phyloP scores from a whole-genome alignment of 2,888 invertebrate species.

The Colletes collaris region DNA sequence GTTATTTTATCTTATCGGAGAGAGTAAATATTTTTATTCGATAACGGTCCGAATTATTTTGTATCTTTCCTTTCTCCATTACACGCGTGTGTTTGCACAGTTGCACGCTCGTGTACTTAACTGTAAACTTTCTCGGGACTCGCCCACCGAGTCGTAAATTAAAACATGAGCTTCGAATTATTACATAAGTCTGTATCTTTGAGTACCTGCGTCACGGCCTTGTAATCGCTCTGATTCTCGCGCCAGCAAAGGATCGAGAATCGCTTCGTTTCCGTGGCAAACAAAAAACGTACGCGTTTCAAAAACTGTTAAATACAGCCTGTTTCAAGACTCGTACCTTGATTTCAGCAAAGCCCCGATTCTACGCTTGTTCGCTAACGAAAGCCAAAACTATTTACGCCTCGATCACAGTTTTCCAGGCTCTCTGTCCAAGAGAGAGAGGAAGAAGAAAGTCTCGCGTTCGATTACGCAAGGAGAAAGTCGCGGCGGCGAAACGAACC shows the following conservation, averaged over 20 bases:
- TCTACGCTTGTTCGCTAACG: too few relatives aligned
- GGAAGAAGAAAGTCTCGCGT: constrained; percentile 57
- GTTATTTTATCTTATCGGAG: constrained; percentile 39
- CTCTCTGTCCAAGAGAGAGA: neutral
- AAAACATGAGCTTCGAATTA: constrained; percentile 36
- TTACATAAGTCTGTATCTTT: constrained; percentile 32
- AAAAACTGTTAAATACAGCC: too few relatives aligned
- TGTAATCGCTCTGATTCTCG: constrained; percentile 25
- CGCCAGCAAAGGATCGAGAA: too few relatives aligned
- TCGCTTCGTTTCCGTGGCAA: too few relatives aligned
- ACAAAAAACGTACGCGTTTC: too few relatives aligned
- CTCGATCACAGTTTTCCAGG: too few relatives aligned
- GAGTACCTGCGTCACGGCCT: constrained; percentile 27
- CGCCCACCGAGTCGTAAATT: constrained; percentile 13
- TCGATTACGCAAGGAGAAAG: constrained; percentile 75
- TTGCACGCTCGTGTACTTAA: constrained; percentile 12
- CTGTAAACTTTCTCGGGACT: constrained; percentile 44
- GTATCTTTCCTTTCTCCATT: neutral
- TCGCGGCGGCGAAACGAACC: constrained; percentile 58
- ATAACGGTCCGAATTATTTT: constrained; percentile 27
- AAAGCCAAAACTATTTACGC: too few relatives aligned
- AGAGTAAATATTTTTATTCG: constrained; percentile 33
- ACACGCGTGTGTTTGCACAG: constrained; percentile 30
- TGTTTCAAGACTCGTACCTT: too few relatives aligned
- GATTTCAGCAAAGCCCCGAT: too few relatives aligned